These are phyloP conservation scores for Onchidella celtica DNA, from an alignment of 2,888 invertebrate species.

Conservation along the genomic window DNA sequence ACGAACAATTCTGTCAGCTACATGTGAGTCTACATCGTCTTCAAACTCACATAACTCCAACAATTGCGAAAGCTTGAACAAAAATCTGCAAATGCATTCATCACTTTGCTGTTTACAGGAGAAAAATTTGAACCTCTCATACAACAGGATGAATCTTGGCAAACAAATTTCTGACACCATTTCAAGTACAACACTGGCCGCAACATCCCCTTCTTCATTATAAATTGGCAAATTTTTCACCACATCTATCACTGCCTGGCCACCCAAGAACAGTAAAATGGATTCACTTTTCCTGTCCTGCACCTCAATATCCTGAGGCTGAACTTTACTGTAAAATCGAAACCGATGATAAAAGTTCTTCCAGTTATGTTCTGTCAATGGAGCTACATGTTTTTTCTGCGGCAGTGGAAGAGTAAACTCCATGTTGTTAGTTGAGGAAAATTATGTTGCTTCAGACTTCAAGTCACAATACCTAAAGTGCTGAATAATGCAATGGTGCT, in stretches of 20 bases:
- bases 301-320: background rate
- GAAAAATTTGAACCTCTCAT: conserved; percentile 2
- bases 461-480: too few relatives aligned
- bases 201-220: background rate
- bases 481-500: too few relatives aligned
- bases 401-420: background rate
- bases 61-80: background rate
- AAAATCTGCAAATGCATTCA: background rate
- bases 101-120: background rate
- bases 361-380: background rate
- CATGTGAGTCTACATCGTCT: background rate
- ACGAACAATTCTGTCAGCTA: background rate
- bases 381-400: background rate
- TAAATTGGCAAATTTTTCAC: background rate
- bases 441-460: too few relatives aligned
- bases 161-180: background rate
- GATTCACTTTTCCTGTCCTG: background rate
- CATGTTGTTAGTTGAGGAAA: too few relatives aligned
- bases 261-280: background rate
- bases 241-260: background rate
- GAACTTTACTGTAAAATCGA: background rate
- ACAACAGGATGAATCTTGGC: background rate
- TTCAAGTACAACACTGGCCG: background rate
- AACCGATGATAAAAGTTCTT: background rate
- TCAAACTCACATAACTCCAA: background rate